phyloP scores from a whole-genome alignment of 2,113 vertebrate species.

The Lasiurus borealis region DNA sequence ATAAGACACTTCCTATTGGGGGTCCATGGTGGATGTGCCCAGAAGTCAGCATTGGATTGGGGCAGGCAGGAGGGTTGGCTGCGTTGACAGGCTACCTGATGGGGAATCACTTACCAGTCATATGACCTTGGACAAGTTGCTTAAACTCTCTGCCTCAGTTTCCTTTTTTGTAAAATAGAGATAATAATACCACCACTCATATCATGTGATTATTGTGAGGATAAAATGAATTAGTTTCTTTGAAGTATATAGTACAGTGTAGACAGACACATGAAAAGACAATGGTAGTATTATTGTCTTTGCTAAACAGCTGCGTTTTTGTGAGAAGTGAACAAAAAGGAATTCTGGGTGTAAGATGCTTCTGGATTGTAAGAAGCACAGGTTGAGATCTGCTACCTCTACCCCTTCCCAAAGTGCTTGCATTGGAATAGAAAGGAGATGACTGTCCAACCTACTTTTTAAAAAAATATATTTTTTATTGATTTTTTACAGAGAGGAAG shows the following conservation, averaged over 20 bases:
- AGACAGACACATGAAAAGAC: background rate
- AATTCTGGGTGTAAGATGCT: background rate
- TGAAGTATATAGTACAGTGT: background rate
- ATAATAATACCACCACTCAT: background rate
- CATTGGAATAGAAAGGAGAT: background rate
- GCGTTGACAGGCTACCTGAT: background rate
- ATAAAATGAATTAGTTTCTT: background rate
- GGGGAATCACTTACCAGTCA: background rate
- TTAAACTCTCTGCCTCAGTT: background rate
- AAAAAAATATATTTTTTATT: too few relatives aligned
- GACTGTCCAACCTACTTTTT: too few relatives aligned
- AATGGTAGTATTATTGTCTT: background rate
- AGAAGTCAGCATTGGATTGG: background rate
- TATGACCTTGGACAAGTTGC: background rate
- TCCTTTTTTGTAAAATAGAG: background rate
- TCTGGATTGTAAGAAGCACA: slow-evolving; percentile 20
- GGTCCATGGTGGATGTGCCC: background rate
- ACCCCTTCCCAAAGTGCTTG: background rate
- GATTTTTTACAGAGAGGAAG: too few relatives aligned
- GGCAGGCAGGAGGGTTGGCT: background rate
- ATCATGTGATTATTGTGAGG: background rate
- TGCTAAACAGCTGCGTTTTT: background rate
- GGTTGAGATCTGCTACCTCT: background rate
- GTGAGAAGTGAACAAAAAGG: background rate
- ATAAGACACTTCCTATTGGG: background rate